A percentile compares a stretch with the other conserved stretches of the same genome.
Conservation (phyloP, 2,113 vertebrate species). For the Megaceryle maxima region DNA sequence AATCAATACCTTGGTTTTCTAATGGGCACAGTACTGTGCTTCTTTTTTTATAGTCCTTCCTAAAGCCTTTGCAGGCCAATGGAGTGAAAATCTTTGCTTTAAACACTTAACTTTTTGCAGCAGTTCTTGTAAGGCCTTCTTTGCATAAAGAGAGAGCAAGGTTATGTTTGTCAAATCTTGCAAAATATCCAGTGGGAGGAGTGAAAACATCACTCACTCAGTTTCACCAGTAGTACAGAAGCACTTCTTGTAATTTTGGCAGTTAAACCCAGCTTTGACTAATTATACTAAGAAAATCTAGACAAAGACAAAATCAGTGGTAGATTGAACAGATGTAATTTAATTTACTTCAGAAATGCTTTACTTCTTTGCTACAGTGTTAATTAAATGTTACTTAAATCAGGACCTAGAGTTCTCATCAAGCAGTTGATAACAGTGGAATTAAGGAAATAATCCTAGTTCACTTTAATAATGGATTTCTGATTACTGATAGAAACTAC, state of each 20-base stretch:
- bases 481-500: conserved; percentile 14
- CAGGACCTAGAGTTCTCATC: not conserved
- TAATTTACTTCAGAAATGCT: not conserved
- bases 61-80: not conserved
- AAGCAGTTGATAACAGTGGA: not conserved
- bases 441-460: conserved; percentile 14
- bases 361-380: not conserved
- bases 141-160: not conserved
- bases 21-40: not conserved
- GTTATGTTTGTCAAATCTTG: not conserved
- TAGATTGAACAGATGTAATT: not conserved
- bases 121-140: not conserved
- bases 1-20: not conserved
- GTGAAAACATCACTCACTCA: not conserved
- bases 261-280: not conserved
- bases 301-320: not conserved
- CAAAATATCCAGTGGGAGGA: not conserved
- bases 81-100: not conserved
- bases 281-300: not conserved
- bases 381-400: conserved; percentile 44
- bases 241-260: not conserved
- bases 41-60: not conserved
- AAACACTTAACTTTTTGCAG: not conserved
- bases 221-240: not conserved
- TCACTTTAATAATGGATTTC: conserved; percentile 33